phyloP scores from a whole-genome alignment of 1,140 invertebrate species.

The Panulirus ornatus region DNA sequence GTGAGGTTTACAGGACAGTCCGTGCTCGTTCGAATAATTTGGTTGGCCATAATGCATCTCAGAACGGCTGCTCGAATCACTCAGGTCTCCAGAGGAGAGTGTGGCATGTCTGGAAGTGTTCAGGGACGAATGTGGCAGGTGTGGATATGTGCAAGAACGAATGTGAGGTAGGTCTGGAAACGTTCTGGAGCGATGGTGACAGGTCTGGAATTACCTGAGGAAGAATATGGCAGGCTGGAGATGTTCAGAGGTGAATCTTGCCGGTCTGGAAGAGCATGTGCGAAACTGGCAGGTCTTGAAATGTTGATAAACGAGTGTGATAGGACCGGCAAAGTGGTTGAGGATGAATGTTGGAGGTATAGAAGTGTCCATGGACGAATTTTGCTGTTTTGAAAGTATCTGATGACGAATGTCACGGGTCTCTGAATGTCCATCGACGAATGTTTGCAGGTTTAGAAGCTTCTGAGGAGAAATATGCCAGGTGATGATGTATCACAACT shows the following conservation, averaged over 20 bases:
- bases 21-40: slow-evolving; percentile 48
- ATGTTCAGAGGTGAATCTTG: not conserved
- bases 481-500: no score
- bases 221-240: not conserved
- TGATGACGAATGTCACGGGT: no score
- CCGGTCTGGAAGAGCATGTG: not conserved
- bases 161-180: not conserved
- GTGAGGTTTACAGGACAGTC: slow-evolving; percentile 29
- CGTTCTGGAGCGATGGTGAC: no score
- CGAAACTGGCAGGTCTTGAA: not conserved
- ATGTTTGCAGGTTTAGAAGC: no score
- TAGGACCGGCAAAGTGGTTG: no score
- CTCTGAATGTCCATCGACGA: no score
- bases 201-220: no score
- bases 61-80: slow-evolving; percentile 31
- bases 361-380: no score
- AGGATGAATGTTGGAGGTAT: no score
- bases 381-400: no score
- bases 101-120: no score
- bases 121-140: not conserved
- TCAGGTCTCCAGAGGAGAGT: not conserved
- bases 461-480: no score
- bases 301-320: not conserved
- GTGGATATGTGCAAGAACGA: not conserved
- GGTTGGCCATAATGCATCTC: slow-evolving; percentile 32